Evolutionary conservation across 2,113 vertebrate genomes (phyloP), one percentile per base, ranked within the genome.

Genomic region (Dipodomys ordii): DNA sequence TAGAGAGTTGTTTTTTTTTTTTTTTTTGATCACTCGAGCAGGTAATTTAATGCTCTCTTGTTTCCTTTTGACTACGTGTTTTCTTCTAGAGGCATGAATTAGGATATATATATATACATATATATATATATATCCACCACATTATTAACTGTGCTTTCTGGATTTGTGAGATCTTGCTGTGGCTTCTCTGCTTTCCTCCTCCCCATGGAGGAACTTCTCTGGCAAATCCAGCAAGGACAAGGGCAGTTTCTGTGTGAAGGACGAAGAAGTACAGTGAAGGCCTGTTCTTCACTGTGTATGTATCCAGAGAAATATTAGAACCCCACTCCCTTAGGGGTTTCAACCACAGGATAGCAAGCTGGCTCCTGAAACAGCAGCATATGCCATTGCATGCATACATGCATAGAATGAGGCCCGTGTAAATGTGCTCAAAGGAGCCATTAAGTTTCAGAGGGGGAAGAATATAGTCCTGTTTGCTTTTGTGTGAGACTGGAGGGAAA

Each of bases 201-300:
- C 72, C 83, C 74, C 53, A 81, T 35, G 49, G 35, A 96, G 94
- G 87, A 87, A 91, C 87, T 91, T 84, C 67, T 64, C 81, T 46
- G 80, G 96, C 84, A 87, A 20, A 84, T 68, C 77, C 27, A 32
- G 3, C 1, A 2, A 82, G 79, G 69, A 97, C 95, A 95, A 93
- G 90, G 53, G 82, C 79, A 73, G 94, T 87, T 90, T 95, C 88
- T 96, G 76, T 95, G 87, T 2, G 27, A 57, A 83, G 62, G 67
- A 74, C 57, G 13, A 65, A 39, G 30, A 79, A 78, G 67, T 16
- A 96, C 91, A 96, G 87, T 86, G 90, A 93, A 83, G 39, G 71
- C 88, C 89, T 97, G 76, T 93, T 96, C 71, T 83, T 67, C 53
- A 4, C 9, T 16, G 69, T 60, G 78, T 64, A 62, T 77, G 78